Conservation (phyloP, 2,113 vertebrate genomes). For the Neogobius melanostomus region DNA sequence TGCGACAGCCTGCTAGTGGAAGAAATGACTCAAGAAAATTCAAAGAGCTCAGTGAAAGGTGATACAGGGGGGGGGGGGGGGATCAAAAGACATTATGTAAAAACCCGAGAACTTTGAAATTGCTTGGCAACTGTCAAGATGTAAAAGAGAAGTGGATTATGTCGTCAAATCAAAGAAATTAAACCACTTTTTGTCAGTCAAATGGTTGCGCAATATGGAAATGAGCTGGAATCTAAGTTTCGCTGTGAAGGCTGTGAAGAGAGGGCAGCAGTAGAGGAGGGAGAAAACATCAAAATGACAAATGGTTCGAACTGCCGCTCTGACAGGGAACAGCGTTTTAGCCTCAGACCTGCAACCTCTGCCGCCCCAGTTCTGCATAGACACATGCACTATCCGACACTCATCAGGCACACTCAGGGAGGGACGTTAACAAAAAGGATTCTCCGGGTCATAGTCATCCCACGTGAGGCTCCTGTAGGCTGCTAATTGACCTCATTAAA, state of each 20-base stretch:
- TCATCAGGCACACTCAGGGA: conserved; percentile 1
- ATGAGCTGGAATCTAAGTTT: conserved; percentile 6
- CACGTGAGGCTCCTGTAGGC: conserved; percentile 14
- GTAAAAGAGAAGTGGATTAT: background rate
- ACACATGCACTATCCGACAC: conserved; percentile 14
- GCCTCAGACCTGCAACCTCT: conserved; percentile 43
- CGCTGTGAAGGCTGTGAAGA: conserved; percentile 19
- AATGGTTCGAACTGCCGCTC: conserved; percentile 36
- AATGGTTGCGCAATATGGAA: background rate
- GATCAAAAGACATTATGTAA: conserved; percentile 21
- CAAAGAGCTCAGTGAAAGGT: background rate
- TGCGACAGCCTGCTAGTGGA: background rate
- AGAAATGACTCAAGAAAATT: background rate
- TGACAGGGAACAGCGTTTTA: conserved; percentile 43
- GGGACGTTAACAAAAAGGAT: conserved; percentile 27
- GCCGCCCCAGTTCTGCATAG: conserved; percentile 28
- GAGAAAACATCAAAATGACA: conserved; percentile 31
- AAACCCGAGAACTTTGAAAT: background rate
- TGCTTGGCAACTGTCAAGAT: conserved; percentile 27
- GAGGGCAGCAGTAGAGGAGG: conserved; percentile 1
- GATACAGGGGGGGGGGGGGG: background rate
- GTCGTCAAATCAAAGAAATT: conserved; percentile 2
- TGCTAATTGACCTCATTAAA: conserved; percentile 51
- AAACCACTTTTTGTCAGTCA: conserved; percentile 1
- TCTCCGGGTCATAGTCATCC: conserved; percentile 23